Evolutionary conservation across 2,113 vertebrate species (phyloP), one percentile per base, ranked within the genome.

Genomic region (Cyprinodon variegatus): DNA sequence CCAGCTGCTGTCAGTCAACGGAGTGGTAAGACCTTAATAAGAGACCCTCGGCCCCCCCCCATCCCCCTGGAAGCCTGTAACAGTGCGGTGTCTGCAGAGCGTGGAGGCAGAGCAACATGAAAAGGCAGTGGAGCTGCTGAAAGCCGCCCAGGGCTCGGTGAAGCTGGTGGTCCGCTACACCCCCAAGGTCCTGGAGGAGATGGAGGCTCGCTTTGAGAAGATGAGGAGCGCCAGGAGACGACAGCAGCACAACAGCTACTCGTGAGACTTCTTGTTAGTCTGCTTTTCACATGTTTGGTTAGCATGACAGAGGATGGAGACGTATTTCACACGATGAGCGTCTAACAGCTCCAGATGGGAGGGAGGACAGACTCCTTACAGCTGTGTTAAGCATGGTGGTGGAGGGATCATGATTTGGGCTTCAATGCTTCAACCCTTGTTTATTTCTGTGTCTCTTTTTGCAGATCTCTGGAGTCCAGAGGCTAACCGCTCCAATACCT

Each of bases 161-260:
- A 97, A 97, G 81, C 89, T 97, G 89, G 96, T 98, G 40, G 96
- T 98, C 50, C 94, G 96, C 40, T 98, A 98, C 81, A 98, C 96
- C 0, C 96, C 96, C 0, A 96, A 96, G 8, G 96, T 97, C 68
- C 94, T 98, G 53, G 96, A 98, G 88, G 96, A 98, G 78, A 98
- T 97, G 96, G 96, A 98, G 91, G 96, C 96, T 37, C 94, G 96
- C 65, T 97, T 97, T 15, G 96, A 97, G 93, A 98, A 97, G 92
- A 96, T 98, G 94, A 95, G 96, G 77, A 97, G 96, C 0, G 96
- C 96, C 57, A 93, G 96, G 36, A 90, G 96, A 75, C 96, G 96
- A 72, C 96, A 97, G 88, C 96, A 97, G 81, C 96, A 97, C 88
- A 95, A 94, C 90, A 98, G 96, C 88, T 97, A 96, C 93, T 95